Conservation (phyloP, 2,113 vertebrate species). For the Zingel zingel region DNA sequence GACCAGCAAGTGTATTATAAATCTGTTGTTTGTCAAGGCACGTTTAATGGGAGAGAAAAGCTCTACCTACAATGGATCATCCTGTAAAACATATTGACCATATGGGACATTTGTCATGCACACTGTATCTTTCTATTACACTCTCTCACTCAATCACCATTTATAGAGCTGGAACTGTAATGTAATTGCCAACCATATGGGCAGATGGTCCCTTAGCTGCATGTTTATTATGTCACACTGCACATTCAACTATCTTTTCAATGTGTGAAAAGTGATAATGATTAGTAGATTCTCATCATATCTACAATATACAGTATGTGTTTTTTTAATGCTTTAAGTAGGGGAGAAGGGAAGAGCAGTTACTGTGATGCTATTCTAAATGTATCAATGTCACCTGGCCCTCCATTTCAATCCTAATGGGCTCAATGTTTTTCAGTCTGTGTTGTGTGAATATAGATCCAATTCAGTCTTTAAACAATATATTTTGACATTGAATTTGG, state of each 20-base stretch:
- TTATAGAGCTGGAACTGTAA: constrained; percentile 32
- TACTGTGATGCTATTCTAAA: constrained; percentile 3
- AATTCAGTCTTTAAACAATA: neutral
- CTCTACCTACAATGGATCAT: neutral
- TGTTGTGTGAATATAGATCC: neutral
- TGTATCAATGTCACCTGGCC: constrained; percentile 5
- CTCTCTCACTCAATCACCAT: constrained; percentile 39
- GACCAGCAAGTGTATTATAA: neutral
- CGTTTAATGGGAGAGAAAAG: neutral
- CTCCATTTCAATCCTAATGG: neutral
- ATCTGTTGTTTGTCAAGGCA: neutral
- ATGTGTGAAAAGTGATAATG: constrained; percentile 50
- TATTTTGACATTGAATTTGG: neutral
- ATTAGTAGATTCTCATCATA: constrained; percentile 39
- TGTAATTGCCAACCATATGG: constrained; percentile 63
- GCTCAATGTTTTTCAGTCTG: neutral
- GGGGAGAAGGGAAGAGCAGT: neutral
- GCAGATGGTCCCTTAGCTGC: constrained; percentile 65
- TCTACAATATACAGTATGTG: neutral
- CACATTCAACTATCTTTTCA: constrained; percentile 51
- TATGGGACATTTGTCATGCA: constrained; percentile 25
- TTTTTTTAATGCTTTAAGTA: constrained; percentile 22
- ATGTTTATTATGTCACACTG: constrained; percentile 60
- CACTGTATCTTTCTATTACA: constrained; percentile 23
- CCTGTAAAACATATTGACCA: constrained; percentile 34